A percentile compares a stretch with the other conserved stretches of the same genome.
phyloP scores from a whole-genome alignment of 35 echinoderm and acorn worm species.

The Eucidaris tribuloides region DNA sequence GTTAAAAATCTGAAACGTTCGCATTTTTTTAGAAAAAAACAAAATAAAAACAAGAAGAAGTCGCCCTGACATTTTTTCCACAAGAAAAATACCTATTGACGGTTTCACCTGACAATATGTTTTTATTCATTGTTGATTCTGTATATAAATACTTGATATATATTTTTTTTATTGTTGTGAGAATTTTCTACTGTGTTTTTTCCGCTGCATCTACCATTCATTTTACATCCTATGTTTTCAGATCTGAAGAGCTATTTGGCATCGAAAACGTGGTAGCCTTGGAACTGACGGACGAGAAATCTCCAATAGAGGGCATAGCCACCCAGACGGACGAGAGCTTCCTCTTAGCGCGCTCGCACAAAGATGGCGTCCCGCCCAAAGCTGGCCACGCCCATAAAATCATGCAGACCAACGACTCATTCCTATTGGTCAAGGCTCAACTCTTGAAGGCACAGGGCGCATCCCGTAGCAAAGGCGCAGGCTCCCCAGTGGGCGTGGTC shows the following conservation, averaged over 20 bases:
- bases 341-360: slow-evolving; percentile 31
- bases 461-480: slow-evolving; percentile 1
- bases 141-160: too few relatives aligned
- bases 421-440: slow-evolving; percentile 40
- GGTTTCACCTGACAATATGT: too few relatives aligned
- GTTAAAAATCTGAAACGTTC: too few relatives aligned
- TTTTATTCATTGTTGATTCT: too few relatives aligned
- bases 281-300: slow-evolving; percentile 26
- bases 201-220: too few relatives aligned
- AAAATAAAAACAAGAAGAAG: too few relatives aligned
- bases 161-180: too few relatives aligned
- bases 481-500: slow-evolving; percentile 23
- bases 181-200: too few relatives aligned
- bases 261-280: slow-evolving; percentile 62
- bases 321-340: slow-evolving; percentile 67
- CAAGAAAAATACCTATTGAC: too few relatives aligned
- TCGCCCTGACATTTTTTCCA: too few relatives aligned
- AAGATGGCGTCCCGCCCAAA: slow-evolving; percentile 61
- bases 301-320: slow-evolving; percentile 13
- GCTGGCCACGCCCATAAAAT: slow-evolving; percentile 57
- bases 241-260: slow-evolving; percentile 48
- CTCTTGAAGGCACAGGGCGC: slow-evolving; percentile 12
- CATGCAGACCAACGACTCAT: slow-evolving; percentile 68
- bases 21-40: too few relatives aligned
- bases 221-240: neutral